These are phyloP conservation scores for Amphiprion percula DNA, from an alignment of 2,113 vertebrate species.

Conservation along the genomic window DNA sequence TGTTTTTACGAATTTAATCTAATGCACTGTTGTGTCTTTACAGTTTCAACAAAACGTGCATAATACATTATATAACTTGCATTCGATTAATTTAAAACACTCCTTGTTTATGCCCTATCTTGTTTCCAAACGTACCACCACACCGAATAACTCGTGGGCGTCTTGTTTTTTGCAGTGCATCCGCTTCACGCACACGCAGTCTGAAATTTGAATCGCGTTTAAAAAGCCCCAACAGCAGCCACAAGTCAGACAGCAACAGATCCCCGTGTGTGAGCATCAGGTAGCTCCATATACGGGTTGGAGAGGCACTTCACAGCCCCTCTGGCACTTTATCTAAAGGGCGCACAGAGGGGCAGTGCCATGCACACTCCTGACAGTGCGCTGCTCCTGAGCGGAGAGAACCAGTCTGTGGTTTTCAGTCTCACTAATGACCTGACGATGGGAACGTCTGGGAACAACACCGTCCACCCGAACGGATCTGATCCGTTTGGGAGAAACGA, in stretches of 20 bases:
- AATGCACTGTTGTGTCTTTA: neutral
- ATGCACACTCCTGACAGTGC: conserved; percentile 65
- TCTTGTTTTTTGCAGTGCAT: conserved; percentile 53
- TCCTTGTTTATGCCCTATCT: neutral
- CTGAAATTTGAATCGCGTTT: conserved; percentile 69
- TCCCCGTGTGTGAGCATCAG: conserved; percentile 14
- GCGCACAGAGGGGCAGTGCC: conserved; percentile 67
- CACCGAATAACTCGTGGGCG: neutral
- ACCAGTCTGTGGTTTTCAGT: conserved; percentile 47
- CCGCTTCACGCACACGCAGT: conserved; percentile 39
- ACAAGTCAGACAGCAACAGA: conserved; percentile 26
- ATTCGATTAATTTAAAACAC: neutral
- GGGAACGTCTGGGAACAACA: conserved; percentile 65
- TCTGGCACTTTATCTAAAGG: conserved; percentile 46
- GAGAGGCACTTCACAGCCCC: conserved; percentile 47
- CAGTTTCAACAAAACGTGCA: neutral
- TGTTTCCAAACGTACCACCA: neutral
- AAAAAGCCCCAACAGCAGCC: conserved; percentile 53
- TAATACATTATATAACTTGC: neutral
- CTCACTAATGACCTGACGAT: conserved; percentile 47
- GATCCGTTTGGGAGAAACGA: conserved; percentile 89
- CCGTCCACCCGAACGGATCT: conserved; percentile 68
- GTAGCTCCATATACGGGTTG: conserved; percentile 63
- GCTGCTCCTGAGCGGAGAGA: conserved; percentile 53
- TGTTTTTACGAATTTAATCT: neutral